Conservation (phyloP, 2,113 vertebrate genomes). For the Hydrochoerus hydrochaeris region DNA sequence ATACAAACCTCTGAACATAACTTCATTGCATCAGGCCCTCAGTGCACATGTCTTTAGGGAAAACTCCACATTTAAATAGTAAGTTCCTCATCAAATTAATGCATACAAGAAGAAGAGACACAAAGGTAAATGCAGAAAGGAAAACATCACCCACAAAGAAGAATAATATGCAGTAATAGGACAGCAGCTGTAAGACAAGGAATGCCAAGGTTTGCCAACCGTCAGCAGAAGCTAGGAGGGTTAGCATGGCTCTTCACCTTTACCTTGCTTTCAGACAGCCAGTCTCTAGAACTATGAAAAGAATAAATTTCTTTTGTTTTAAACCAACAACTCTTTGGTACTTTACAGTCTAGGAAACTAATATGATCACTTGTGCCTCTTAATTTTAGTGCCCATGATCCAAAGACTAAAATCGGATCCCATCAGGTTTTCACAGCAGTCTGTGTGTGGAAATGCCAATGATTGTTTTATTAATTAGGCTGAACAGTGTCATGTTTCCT, state of each 20-base stretch:
- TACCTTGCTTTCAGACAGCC: not conserved
- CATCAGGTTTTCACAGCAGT: not conserved
- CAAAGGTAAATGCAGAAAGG: not conserved
- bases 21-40: not conserved
- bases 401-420: not conserved
- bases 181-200: not conserved
- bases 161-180: not conserved
- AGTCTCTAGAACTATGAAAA: not conserved
- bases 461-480: constrained; percentile 30
- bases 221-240: not conserved
- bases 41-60: not conserved
- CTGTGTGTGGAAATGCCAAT: not conserved
- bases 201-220: no score
- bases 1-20: not conserved
- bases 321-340: not conserved
- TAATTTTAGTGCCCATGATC: not conserved
- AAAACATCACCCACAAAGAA: not conserved
- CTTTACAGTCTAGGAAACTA: not conserved
- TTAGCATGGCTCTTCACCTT: not conserved
- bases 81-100: not conserved
- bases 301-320: constrained; percentile 6
- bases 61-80: not conserved
- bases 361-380: not conserved
- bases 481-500: not conserved
- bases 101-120: not conserved